Percentiles rank a stretch among this genome's conserved stretches.
Evolutionary conservation across 2,113 vertebrate species (phyloP).

Genomic region (Pelecanoides urinatrix): DNA sequence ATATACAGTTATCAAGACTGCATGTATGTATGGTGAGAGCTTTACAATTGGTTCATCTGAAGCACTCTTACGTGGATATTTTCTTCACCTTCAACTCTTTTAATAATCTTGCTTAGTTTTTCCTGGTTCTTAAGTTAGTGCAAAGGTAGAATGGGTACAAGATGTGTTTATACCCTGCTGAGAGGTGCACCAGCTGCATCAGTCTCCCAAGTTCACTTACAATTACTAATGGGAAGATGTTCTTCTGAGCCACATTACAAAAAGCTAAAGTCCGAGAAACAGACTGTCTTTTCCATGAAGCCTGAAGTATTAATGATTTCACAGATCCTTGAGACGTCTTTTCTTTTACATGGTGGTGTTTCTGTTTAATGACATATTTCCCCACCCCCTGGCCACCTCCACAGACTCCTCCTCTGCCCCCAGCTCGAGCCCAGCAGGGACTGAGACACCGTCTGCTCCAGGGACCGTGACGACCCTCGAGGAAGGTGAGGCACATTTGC

Average conservation of each 20-base stretch:
- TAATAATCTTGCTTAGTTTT: not conserved
- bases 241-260: not conserved
- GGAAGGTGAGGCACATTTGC: not conserved
- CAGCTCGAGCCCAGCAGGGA: not conserved
- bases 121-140: not conserved
- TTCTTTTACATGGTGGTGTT: not conserved
- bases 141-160: not conserved
- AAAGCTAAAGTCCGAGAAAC: not conserved
- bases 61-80: not conserved
- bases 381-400: not conserved
- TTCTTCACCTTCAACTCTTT: not conserved
- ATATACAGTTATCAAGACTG: too few species aligned
- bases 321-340: not conserved
- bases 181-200: not conserved
- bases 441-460: not conserved
- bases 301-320: not conserved
- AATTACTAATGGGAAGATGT: not conserved
- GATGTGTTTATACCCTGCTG: not conserved
- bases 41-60: not conserved
- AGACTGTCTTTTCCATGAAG: not conserved
- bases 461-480: rapidly evolving
- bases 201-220: not conserved
- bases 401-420: not conserved
- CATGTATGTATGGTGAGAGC: not conserved
- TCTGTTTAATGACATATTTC: not conserved